Percentiles rank a stretch among this genome's conserved stretches.
Conservation (phyloP, 1,140 invertebrate species). For the Harlomillsia oculata region DNA sequence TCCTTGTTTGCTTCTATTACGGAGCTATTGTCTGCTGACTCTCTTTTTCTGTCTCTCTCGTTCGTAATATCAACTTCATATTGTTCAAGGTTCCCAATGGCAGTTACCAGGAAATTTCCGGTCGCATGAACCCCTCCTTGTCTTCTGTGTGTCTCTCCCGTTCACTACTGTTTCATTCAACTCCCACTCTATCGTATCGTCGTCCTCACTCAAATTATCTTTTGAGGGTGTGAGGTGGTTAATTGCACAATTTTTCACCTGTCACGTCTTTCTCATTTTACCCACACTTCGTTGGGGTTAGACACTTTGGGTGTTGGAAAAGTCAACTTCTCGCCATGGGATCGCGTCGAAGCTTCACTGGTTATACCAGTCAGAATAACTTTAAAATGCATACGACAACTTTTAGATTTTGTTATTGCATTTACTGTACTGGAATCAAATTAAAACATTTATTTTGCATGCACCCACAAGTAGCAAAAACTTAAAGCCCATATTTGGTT, state of each 20-base stretch:
- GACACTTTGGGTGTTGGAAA: conserved; percentile 17
- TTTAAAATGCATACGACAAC: background rate
- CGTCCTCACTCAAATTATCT: conserved; percentile 1
- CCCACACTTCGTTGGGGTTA: conserved; percentile 12
- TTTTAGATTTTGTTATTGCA: background rate
- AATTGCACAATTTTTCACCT: conserved; percentile 33
- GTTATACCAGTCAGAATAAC: no score
- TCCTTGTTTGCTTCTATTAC: conserved; percentile 22
- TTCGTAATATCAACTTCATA: conserved; percentile 7
- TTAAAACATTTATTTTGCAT: no score
- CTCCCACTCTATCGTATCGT: background rate
- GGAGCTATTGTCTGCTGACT: conserved; percentile 4
- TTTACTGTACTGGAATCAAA: no score
- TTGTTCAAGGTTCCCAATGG: conserved; percentile 8
- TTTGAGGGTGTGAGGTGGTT: conserved; percentile 21
- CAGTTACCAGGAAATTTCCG: conserved; percentile 1
- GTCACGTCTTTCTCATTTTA: conserved; percentile 19
- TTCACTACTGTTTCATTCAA: background rate
- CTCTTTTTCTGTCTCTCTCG: conserved; percentile 9
- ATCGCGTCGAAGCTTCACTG: background rate
- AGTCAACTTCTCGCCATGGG: conserved; percentile 8
- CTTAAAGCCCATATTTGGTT: no score
- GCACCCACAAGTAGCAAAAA: no score
- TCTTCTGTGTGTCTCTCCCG: no score
- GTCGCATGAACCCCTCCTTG: conserved; percentile 1